A percentile compares a stretch with the other conserved stretches of the same genome.
Conservation (phyloP, 1,140 invertebrate species). For the Leptinotarsa defecta region DNA sequence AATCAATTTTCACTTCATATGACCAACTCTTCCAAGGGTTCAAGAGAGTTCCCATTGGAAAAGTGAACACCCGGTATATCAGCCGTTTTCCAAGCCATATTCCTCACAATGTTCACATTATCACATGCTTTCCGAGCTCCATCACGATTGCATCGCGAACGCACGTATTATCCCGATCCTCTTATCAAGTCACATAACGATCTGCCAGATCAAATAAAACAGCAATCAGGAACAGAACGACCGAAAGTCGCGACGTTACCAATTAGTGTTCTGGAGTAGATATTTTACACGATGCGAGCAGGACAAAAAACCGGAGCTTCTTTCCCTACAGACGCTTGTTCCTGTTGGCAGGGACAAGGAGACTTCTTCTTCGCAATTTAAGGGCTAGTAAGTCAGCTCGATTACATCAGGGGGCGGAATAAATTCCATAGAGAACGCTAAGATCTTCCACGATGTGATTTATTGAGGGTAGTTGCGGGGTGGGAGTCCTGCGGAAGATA, state of each 20-base stretch:
- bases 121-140: no score
- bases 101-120: no score
- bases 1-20: no score
- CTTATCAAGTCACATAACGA: no score
- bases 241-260: not conserved
- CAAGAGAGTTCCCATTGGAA: no score
- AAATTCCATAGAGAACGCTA: not conserved
- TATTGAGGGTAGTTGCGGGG: not conserved
- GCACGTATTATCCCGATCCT: no score
- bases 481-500: no score
- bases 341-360: constrained; percentile 1
- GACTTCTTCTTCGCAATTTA: constrained; percentile 6
- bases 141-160: no score
- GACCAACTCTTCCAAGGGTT: no score
- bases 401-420: not conserved
- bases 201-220: no score
- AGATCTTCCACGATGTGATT: not conserved
- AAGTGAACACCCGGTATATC: no score
- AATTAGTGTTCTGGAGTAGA: not conserved
- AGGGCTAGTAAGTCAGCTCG: constrained; percentile 4
- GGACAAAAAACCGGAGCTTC: not conserved
- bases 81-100: no score
- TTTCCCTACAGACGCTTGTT: constrained; percentile 1
- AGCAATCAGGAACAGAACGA: not conserved
- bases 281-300: not conserved